A percentile compares a stretch with the other conserved stretches of the same genome.
Conservation (phyloP, 2,113 vertebrate species). For the Pontoporia blainvillei region DNA sequence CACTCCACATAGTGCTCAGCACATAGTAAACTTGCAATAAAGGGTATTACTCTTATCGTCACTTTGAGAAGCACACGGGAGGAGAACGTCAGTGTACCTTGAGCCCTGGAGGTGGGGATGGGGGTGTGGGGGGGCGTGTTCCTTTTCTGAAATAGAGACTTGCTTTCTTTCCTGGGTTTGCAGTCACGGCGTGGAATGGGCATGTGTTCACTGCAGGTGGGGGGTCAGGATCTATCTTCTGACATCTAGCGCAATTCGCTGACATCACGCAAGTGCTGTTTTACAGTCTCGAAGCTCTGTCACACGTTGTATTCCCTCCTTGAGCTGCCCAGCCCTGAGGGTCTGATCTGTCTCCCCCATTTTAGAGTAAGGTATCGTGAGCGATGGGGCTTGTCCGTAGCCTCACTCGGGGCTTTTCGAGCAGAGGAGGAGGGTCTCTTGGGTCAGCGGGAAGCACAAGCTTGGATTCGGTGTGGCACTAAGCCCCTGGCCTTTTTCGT, state of each 20-base stretch:
- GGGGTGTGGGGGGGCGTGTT: neutral
- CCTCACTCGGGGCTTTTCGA: neutral
- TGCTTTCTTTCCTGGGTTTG: neutral
- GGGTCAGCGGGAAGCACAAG: neutral
- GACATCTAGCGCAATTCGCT: accelerated
- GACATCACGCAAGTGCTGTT: accelerated
- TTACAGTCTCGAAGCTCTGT: accelerated
- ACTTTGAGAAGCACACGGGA: neutral
- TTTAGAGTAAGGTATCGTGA: neutral
- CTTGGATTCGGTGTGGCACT: neutral
- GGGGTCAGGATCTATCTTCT: neutral
- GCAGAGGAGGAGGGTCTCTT: neutral
- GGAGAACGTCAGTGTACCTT: accelerated
- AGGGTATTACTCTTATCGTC: too few relatives aligned
- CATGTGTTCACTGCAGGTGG: accelerated
- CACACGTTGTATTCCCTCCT: neutral
- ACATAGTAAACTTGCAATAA: accelerated
- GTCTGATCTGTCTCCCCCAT: neutral
- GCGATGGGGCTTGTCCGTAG: accelerated
- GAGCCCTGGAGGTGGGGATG: neutral
- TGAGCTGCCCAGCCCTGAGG: neutral
- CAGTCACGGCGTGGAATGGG: neutral
- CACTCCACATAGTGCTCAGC: neutral
- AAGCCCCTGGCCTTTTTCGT: neutral
- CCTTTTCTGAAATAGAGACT: neutral